Base-by-base conservation (phyloP, 1,140 invertebrate genomes). In the Papilio polytes region DNA sequence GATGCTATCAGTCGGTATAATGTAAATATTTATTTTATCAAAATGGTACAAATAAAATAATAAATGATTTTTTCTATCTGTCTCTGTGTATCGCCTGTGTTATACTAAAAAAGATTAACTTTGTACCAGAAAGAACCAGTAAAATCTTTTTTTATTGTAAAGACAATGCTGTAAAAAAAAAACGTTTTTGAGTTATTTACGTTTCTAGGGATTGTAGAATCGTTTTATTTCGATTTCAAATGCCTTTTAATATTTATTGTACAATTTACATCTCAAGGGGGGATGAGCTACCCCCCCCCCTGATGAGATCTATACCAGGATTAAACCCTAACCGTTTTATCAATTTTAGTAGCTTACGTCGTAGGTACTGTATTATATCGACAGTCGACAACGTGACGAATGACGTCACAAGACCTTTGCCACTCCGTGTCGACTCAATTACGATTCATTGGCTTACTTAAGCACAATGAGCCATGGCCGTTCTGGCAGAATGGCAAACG, bases 361-460 rank as follows among this genome's bases (percentile, higher is more conserved):
- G 59, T 63, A 6, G 3, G 6, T 15, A 70, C 56, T 26, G 3
- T 70, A 31, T 18, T 7, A 36, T 63, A 63, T 36, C 22, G 63
- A 70, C 26, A 70, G 13, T 31, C 9, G 22, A 63, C 36, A 70
- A 70, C 63, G 63, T 70, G 63, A 70, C 63, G 13, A 31, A 26
- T 70, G 63, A 70, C 63, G 63, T 70, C 63, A 70, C 63, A 70
- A 70, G 63, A 70, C 63, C 63, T 70, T 70, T 70, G 63, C 13
- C 26, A 15, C 63, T 36, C 26, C 63, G 63, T 70, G 26, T 70
- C 26, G 26, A 70, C 26, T 66, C 63, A 70, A 70, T 70, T 70
- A 70, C 26, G 63, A 70, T 70, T 31, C 63, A 70, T 70, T 70
- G 63, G 63, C 63, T 70, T 70, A 70, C 26, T 70, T 70, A 70